Evolutionary conservation across 2,888 invertebrate species (phyloP), one percentile per base, ranked within the genome.

Genomic region (Lasioglossum pauxillum): DNA sequence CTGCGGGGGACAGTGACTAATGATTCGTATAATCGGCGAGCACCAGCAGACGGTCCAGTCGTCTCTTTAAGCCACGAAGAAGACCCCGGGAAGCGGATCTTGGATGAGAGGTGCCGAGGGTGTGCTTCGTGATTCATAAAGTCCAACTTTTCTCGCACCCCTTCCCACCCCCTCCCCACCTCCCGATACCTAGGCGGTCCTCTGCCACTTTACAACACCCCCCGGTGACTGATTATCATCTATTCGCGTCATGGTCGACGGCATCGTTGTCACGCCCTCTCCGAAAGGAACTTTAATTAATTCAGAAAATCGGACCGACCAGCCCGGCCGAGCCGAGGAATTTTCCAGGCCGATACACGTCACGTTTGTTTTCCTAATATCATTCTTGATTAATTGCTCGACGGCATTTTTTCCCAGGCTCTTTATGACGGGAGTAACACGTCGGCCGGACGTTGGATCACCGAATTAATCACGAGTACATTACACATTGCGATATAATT

Each of bases 1-100:
- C 91, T 93, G 94, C 86, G 76, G 84, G 60, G 86, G 94, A 94
- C 94, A 94, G 92, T 93, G 93, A 94, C 92, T 94, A 93, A 94
- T 93, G 93, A 93, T 89, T 89, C 89, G 87, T 88, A 90, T 90
- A 91, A 91, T 85, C 83, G 82, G 84, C 75, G 76, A 72, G 71
- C 87, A 80, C 79, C 80, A 75, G 71, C 88, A 86, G 89, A 88
- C 85, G 88, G 90, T 90, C 86, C 89, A 78, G 83, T 75, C 83
- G 83, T 88, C 91, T 84, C 87, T 91, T 91, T 90, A 87, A 84
- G 86, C 89, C 86, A 75, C 89, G 87, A 91, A 89, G 90, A 91
- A 91, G 85, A 88, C 75, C 82, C 49, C 35, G 60, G 84, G 82
- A 78, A 81, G 46, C 77, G n/a, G 86, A 67, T 76, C 82, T 81